Evolutionary conservation across 2,797 vertebrate species (phyloP), one percentile per base, ranked within the genome.

Genomic region (Enoplosus armatus): DNA sequence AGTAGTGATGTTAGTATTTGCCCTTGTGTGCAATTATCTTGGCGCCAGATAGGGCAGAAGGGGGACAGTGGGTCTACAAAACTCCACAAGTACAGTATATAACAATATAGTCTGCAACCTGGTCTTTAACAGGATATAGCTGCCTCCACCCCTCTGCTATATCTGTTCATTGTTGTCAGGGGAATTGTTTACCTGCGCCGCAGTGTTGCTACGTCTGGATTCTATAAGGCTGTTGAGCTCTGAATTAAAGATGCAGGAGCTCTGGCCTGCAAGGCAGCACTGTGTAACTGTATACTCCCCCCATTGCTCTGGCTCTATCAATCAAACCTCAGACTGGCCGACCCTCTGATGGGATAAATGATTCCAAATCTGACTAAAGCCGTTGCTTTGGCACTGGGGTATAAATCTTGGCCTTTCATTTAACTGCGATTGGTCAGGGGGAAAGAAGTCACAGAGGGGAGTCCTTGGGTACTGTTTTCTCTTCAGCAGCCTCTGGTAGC

Each of bases 301-400:
- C 69, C 10, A 33, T 64, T 71, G 81, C 83, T 75, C 58, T 2
- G 66, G 50, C 73, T 84, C 87, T 73, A 93, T 93, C 91, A 90
- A 93, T 92, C 93, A 93, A 86, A 82, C 72, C 84, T 47, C 51
- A 61, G 27, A 79, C 85, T 86, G 58, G 75, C 68, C 48, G 80
- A 83, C 86, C 75, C 81, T 89, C 81, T 90, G 92, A 93, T 85
- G 83, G 92, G 92, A 92, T 93, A 94, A 95, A 93, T 90, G 90
- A 92, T 90, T 92, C 83, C 79, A 90, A 94, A 93, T 92, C 87
- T 87, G 82, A 92, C 88, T 90, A 86, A 93, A 93, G 90, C 88
- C 72, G 33, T 87, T 90, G 85, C 89, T 87, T 72, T 91, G 87
- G 85, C 84, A 86, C 82, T 69, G 62, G 63, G 71, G 77, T 84